These are phyloP conservation scores for Meloidogyne exigua DNA, from an alignment of 1,140 invertebrate species.

Conservation along the genomic window DNA sequence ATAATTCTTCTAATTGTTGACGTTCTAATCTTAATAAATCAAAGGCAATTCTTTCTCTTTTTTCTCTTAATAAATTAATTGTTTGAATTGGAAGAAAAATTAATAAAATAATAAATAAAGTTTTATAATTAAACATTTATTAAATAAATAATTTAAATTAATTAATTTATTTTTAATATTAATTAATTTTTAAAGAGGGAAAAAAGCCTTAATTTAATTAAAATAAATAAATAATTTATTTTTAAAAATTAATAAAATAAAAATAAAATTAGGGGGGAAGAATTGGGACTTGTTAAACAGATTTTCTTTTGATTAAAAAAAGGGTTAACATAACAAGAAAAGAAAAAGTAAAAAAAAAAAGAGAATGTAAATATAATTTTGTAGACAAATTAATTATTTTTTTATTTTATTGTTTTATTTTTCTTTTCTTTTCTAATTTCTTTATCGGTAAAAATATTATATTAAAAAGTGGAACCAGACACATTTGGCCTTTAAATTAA, in stretches of 20 bases:
- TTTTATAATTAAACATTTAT: too few relatives aligned
- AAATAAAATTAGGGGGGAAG: too few relatives aligned
- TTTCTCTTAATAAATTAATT: conserved; percentile 12
- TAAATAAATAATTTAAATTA: neutral
- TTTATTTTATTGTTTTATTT: neutral
- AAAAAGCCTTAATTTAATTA: too few relatives aligned
- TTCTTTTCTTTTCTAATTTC: neutral
- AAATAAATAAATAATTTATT: too few relatives aligned
- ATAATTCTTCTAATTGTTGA: conserved; percentile 11
- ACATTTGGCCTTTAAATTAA: conserved; percentile 11
- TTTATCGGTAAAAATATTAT: neutral
- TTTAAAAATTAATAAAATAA: too few relatives aligned
- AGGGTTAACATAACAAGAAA: too few relatives aligned
- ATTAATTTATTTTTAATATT: neutral
- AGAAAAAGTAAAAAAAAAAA: neutral
- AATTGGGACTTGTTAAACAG: neutral
- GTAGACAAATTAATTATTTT: neutral
- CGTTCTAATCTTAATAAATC: conserved; percentile 42
- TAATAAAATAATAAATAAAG: neutral
- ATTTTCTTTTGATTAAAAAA: conserved; percentile 1
- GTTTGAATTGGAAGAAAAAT: neutral
- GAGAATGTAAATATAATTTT: too few relatives aligned
- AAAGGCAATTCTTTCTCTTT: conserved; percentile 37
- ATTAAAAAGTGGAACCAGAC: neutral
- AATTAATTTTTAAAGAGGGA: too few relatives aligned